Conservation (phyloP, 1,140 invertebrate genomes). For the Macrostomum lignano region DNA sequence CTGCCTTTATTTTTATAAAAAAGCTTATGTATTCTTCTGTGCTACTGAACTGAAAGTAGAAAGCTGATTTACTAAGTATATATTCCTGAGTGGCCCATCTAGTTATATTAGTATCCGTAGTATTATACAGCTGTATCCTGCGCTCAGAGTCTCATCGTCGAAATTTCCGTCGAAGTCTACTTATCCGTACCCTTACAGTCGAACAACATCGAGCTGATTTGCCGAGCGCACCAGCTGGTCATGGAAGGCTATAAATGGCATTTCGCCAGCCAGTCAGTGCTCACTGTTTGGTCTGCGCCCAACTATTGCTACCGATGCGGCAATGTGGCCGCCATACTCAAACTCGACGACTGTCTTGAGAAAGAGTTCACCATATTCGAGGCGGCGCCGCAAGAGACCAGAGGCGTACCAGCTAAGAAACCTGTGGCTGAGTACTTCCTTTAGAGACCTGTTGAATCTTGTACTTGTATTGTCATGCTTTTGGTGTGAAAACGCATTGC, state of each 20-base stretch:
- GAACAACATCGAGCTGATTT: constrained; percentile 89
- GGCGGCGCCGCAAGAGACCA: constrained; percentile 1
- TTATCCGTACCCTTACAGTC: constrained; percentile 68
- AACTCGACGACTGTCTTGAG: constrained; percentile 46
- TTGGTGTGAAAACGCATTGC: no score
- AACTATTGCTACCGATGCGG: constrained; percentile 99
- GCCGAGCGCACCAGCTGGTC: constrained; percentile 6
- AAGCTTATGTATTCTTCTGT: no score
- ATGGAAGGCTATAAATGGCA: constrained; percentile 53
- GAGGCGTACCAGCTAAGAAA: neutral
- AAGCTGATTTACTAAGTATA: no score
- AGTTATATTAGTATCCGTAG: no score
- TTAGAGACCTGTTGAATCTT: neutral
- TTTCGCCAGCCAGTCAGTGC: constrained; percentile 87
- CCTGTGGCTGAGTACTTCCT: constrained; percentile 5
- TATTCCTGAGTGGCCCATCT: no score
- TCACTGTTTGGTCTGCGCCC: constrained; percentile 97
- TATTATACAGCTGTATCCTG: no score
- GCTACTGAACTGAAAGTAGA: no score
- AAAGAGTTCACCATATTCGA: constrained; percentile 5
- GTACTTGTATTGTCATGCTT: no score
- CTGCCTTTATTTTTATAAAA: no score
- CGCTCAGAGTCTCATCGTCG: no score
- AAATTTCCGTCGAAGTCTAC: no score
- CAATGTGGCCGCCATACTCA: constrained; percentile 90